Conservation (phyloP, 1,140 invertebrate genomes). For the Latrodectus geometricus region DNA sequence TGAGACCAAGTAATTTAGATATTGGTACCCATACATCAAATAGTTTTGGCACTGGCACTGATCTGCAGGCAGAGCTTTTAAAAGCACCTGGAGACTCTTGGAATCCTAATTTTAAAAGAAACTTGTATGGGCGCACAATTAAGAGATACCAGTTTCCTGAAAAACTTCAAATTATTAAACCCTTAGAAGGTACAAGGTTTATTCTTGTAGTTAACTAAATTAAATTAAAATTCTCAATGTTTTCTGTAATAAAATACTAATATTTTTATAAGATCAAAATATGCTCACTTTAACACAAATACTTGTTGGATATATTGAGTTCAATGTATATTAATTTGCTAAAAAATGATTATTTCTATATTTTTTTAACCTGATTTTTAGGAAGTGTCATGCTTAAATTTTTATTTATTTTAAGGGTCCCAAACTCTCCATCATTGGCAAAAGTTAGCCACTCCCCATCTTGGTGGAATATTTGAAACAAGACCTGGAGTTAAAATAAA, state of each 20-base stretch:
- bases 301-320: no score
- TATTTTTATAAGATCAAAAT: not conserved
- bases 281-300: no score
- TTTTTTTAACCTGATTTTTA: no score
- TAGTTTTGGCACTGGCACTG: slow-evolving; percentile 51
- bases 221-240: not conserved
- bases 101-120: slow-evolving; percentile 56
- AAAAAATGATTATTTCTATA: no score
- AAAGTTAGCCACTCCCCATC: slow-evolving; percentile 88
- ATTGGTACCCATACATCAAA: slow-evolving; percentile 53
- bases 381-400: not conserved
- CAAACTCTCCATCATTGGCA: slow-evolving; percentile 94
- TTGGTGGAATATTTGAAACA: slow-evolving; percentile 88
- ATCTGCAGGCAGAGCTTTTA: slow-evolving; percentile 23
- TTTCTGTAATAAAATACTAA: not conserved
- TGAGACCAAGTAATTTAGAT: slow-evolving; percentile 45
- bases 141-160: slow-evolving; percentile 77
- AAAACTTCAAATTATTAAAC: slow-evolving; percentile 95
- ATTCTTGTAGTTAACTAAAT: not conserved
- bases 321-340: no score
- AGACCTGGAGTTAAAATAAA: slow-evolving; percentile 87
- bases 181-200: slow-evolving; percentile 79
- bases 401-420: slow-evolving; percentile 73
- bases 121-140: slow-evolving; percentile 54
- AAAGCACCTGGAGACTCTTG: slow-evolving; percentile 38